These are phyloP conservation scores for Rosalia funebris DNA, from an alignment of 2,888 invertebrate species.

Conservation along the genomic window DNA sequence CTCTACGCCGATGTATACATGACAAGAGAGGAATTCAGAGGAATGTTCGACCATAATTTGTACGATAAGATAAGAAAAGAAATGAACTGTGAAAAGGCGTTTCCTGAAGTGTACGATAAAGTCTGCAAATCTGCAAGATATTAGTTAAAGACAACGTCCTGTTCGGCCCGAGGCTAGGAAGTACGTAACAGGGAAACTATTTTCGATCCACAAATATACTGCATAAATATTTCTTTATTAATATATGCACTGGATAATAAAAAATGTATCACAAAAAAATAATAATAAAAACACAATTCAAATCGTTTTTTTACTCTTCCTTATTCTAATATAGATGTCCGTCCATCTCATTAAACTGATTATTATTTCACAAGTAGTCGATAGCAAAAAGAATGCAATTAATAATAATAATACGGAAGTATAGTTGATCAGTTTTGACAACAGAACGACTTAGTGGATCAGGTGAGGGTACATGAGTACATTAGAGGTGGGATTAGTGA, in stretches of 20 bases:
- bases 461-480: too few species aligned
- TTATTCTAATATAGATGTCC: too few species aligned
- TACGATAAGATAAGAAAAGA: slow-evolving; percentile 74
- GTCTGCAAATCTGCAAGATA: slow-evolving; percentile 70
- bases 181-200: neutral
- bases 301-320: too few species aligned
- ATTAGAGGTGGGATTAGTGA: too few species aligned
- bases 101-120: slow-evolving; percentile 85
- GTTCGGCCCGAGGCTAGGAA: neutral
- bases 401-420: too few species aligned
- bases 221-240: neutral
- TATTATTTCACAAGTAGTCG: too few species aligned
- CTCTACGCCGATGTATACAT: slow-evolving; percentile 85
- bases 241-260: neutral
- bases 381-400: too few species aligned
- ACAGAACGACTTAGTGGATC: too few species aligned
- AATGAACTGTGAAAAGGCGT: slow-evolving; percentile 74
- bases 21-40: slow-evolving; percentile 76
- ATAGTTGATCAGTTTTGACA: too few species aligned
- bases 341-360: too few species aligned
- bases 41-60: slow-evolving; percentile 82
- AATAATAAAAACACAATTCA: too few species aligned
- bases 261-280: too few species aligned
- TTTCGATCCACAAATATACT: neutral
- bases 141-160: slow-evolving; percentile 46